These are phyloP conservation scores for Shargacucullia verbasci DNA, from an alignment of 2,888 invertebrate species.

Conservation along the genomic window DNA sequence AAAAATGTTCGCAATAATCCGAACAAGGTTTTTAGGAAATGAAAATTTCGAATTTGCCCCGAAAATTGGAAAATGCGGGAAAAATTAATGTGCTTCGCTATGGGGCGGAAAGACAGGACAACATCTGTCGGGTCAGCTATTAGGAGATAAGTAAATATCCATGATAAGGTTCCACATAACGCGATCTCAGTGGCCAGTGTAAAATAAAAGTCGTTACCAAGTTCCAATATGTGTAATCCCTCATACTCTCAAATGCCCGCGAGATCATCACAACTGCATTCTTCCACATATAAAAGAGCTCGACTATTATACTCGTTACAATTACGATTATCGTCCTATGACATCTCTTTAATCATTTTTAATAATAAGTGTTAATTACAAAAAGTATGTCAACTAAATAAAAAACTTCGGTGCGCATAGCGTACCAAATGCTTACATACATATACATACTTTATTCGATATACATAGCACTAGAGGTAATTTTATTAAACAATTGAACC, in stretches of 20 bases:
- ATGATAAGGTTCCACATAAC: too few relatives aligned
- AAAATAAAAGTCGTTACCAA: constrained; percentile 69
- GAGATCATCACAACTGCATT: constrained; percentile 85
- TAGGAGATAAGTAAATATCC: too few relatives aligned
- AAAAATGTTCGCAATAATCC: too few relatives aligned
- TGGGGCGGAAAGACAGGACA: too few relatives aligned
- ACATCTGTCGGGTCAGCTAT: too few relatives aligned
- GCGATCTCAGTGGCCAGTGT: background rate
- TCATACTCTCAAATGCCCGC: constrained; percentile 80
- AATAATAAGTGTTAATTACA: constrained; percentile 86
- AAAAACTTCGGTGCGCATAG: constrained; percentile 83
- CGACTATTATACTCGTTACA: constrained; percentile 77
- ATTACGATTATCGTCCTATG: constrained; percentile 81
- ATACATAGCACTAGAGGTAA: constrained; percentile 86
- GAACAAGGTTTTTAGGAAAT: too few relatives aligned
- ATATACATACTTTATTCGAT: constrained; percentile 81
- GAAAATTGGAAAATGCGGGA: too few relatives aligned
- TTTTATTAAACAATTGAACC: constrained; percentile 75
- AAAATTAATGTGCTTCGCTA: too few relatives aligned
- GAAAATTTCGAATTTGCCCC: too few relatives aligned
- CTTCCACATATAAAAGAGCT: constrained; percentile 86
- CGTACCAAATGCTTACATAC: constrained; percentile 82
- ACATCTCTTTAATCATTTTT: constrained; percentile 73
- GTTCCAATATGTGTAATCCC: constrained; percentile 87
- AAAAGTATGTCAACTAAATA: constrained; percentile 87